These are phyloP conservation scores for Thera obeliscata DNA, from an alignment of 2,888 invertebrate genomes.

Conservation along the genomic window DNA sequence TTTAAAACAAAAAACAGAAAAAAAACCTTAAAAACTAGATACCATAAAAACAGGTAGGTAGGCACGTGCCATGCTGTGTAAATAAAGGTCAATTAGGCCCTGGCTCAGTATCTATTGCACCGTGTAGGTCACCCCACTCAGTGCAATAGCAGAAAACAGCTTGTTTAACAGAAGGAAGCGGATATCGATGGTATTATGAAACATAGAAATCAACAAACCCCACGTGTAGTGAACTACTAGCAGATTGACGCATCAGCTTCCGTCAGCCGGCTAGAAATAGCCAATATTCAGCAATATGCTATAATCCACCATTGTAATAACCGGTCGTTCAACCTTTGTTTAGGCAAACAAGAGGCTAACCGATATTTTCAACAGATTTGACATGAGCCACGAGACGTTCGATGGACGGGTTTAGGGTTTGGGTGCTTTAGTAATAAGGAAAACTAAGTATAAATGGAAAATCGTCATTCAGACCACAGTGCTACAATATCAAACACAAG, in stretches of 20 bases:
- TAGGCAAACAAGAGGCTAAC: background rate
- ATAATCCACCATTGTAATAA: conserved; percentile 2
- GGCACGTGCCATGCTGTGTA: too few relatives aligned
- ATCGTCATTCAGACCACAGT: too few relatives aligned
- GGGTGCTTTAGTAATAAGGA: too few relatives aligned
- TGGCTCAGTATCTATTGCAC: too few relatives aligned
- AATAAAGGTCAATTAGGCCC: too few relatives aligned
- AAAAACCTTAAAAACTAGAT: too few relatives aligned
- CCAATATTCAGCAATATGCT: conserved; percentile 23
- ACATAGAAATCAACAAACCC: conserved; percentile 16
- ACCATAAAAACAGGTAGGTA: too few relatives aligned
- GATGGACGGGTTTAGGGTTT: background rate
- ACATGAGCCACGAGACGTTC: background rate
- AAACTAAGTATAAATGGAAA: too few relatives aligned
- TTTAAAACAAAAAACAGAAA: too few relatives aligned
- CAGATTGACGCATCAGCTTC: conserved; percentile 43
- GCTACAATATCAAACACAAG: too few relatives aligned
- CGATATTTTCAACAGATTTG: background rate
- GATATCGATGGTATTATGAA: conserved; percentile 16
- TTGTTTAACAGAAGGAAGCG: background rate
- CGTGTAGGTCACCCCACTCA: too few relatives aligned
- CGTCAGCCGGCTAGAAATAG: conserved; percentile 40
- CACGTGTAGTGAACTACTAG: conserved; percentile 14
- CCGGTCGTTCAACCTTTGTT: background rate
- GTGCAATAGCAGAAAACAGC: background rate